Evolutionary conservation across 2,113 vertebrate genomes (phyloP).

Genomic region (Noturus placidus): DNA sequence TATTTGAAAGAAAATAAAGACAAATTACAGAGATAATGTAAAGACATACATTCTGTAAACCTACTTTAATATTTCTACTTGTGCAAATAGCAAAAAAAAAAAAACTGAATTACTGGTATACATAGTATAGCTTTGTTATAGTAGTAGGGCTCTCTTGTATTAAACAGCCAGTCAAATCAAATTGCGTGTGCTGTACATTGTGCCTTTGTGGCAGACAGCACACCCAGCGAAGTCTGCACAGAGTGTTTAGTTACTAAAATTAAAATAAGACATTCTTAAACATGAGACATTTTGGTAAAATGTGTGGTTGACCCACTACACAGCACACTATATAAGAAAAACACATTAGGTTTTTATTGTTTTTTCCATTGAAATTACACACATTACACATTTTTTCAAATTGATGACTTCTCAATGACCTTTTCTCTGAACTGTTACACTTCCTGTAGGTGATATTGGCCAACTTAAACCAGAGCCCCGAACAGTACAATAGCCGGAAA

Average conservation of each 20-base stretch:
- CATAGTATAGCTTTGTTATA: constrained; percentile 36
- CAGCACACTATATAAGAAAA: background rate
- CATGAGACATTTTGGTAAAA: background rate
- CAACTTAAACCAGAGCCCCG: background rate
- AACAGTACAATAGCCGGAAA: constrained; percentile 12
- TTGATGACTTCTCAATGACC: background rate
- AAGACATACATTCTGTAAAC: constrained; percentile 43
- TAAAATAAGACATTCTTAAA: background rate
- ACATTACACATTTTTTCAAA: constrained; percentile 7
- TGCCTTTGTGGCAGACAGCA: background rate
- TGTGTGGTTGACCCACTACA: constrained; percentile 5
- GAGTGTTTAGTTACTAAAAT: background rate
- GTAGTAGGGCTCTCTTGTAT: constrained; percentile 26
- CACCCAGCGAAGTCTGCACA: constrained; percentile 8
- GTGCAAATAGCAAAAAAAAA: constrained; percentile 54
- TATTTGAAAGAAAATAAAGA: background rate
- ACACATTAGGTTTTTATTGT: background rate
- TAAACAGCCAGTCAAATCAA: constrained; percentile 15
- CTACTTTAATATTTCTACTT: constrained; percentile 44
- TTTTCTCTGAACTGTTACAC: background rate
- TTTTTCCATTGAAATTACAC: background rate
- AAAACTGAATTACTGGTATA: constrained; percentile 18
- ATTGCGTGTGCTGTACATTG: constrained; percentile 22
- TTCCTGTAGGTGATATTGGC: constrained; percentile 7
- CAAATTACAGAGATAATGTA: background rate